Percentiles rank a stretch among this genome's conserved stretches.
These are phyloP conservation scores for Fratercula arctica DNA, from an alignment of 2,797 vertebrate species.

Conservation along the genomic window DNA sequence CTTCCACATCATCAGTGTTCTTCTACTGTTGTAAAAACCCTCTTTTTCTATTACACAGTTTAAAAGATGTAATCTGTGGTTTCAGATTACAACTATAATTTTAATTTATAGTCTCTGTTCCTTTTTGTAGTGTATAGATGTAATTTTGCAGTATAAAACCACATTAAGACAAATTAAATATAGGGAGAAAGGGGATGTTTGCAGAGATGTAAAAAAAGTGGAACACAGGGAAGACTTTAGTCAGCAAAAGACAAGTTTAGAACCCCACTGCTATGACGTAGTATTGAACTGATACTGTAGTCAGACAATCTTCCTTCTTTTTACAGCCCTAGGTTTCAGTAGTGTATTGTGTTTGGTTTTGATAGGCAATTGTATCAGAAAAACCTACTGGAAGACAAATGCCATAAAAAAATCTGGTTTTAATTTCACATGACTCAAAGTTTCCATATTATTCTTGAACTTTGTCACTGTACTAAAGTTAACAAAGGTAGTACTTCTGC, in stretches of 20 bases:
- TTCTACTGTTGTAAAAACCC: not conserved
- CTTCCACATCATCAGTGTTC: not conserved
- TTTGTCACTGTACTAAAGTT: not conserved
- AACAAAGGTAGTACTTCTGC: not conserved
- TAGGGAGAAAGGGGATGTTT: not conserved
- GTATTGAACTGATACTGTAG: not conserved
- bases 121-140: not conserved
- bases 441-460: not conserved
- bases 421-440: not conserved
- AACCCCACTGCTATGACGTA: not conserved
- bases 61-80: not conserved
- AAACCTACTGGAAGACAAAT: not conserved
- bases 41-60: not conserved
- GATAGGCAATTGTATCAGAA: not conserved
- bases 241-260: not conserved
- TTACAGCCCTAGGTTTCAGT: not conserved
- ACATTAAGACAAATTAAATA: not conserved
- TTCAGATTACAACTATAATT: not conserved
- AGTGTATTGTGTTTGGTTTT: not conserved
- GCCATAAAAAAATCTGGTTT: not conserved
- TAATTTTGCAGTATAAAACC: not conserved
- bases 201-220: not conserved
- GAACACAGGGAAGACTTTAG: not conserved
- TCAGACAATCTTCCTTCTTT: not conserved
- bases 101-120: not conserved